Percentiles rank a stretch among this genome's conserved stretches.
These are phyloP conservation scores for Watsonalla cultraria DNA, from an alignment of 2,888 invertebrate species.

Conservation along the genomic window DNA sequence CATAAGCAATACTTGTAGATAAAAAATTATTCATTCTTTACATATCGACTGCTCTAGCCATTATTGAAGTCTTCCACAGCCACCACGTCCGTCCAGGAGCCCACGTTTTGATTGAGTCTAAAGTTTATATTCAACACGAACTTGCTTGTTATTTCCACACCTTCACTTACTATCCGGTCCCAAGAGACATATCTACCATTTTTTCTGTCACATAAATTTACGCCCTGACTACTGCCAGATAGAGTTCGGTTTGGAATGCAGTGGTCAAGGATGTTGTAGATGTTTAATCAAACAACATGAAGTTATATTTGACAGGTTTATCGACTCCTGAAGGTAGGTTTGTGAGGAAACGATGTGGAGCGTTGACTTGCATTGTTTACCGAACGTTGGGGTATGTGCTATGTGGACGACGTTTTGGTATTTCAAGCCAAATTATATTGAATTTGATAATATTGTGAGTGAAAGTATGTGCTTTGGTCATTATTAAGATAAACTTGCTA, in stretches of 20 bases:
- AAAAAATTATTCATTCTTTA: background rate
- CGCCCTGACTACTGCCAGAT: background rate
- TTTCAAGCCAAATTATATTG: background rate
- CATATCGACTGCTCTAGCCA: background rate
- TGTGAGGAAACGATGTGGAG: slow-evolving; percentile 13
- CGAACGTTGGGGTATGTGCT: background rate
- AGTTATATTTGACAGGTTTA: slow-evolving; percentile 31
- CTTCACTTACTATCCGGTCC: slow-evolving; percentile 21
- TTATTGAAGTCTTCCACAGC: background rate
- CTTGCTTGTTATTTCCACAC: slow-evolving; percentile 49
- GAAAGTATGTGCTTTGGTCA: no score
- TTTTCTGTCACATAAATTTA: slow-evolving; percentile 5
- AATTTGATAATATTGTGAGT: background rate
- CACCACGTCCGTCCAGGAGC: slow-evolving; percentile 14
- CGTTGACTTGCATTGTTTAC: slow-evolving; percentile 2
- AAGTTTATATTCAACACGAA: slow-evolving; percentile 47
- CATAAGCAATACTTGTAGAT: no score
- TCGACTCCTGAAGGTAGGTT: slow-evolving; percentile 23
- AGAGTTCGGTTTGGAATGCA: slow-evolving; percentile 14
- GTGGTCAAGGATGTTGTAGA: slow-evolving; percentile 4
- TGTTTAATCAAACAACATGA: slow-evolving; percentile 4
- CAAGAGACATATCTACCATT: slow-evolving; percentile 11
- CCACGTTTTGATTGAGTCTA: slow-evolving; percentile 47
- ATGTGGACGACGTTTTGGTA: background rate
- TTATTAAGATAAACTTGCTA: no score